Base-by-base conservation (phyloP, 2,888 invertebrate genomes). In the Acrobasis repandana region DNA sequence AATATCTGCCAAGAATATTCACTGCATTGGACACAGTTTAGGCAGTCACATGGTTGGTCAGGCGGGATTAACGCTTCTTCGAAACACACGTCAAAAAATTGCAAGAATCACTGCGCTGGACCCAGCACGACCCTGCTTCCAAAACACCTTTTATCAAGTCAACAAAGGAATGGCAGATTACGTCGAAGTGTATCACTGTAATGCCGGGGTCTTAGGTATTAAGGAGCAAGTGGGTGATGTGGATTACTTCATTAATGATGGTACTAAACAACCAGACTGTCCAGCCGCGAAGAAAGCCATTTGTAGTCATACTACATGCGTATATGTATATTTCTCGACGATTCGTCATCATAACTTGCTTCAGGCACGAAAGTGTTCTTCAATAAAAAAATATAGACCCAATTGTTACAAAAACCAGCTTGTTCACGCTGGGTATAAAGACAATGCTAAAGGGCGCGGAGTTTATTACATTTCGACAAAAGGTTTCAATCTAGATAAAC, bases 141-240 rank as follows among this genome's bases (percentile, higher is more conserved):
- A 85, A 0, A 84, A 86, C 20, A 86, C 83, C 61, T 68, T 79
- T 0, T 79, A 85, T 1, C 74, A 88, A 50, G 85, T 95, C 0
- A 86, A 93, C 56, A 83, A 90, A 18, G 89, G 90, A 9, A 93
- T 94, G 34, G 94, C 94, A 0, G 83, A 89, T 0, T 93, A 94
- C 68, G 94, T 94, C 0, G 94, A 94, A 72, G 90, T 93, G 0
- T 90, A 94, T 64, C 94, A 94, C 72, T 94, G 94, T 34, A 93
- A 94, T 66, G 92, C 92, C 61, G 94, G 93, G 14, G 86, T 84
- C 0, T 72, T 93, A 1, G 93, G 93, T 1, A 88, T 92, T 0
- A 84, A 85, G 0, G 86, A 86, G 60, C 88, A 93, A 0, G 72
- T 94, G 36, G 94, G 92, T 0, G 93, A 93, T 58, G 80, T 92